Conservation (phyloP, 1,140 invertebrate species). For the Hylaeus anthracinus region DNA sequence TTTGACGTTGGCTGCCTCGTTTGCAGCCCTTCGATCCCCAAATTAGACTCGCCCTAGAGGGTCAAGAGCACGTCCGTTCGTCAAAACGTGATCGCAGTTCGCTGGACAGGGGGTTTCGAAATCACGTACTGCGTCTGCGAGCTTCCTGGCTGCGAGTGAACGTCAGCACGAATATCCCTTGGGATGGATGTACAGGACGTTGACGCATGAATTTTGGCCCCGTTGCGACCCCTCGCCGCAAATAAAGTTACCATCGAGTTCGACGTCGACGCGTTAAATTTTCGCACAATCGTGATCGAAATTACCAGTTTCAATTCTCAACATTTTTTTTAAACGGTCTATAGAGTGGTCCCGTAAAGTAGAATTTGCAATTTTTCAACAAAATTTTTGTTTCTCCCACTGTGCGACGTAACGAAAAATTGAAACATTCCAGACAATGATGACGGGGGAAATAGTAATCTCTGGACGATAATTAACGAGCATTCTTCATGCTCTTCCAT, state of each 20-base stretch:
- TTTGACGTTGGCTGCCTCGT: not conserved
- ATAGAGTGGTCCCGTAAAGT: no score
- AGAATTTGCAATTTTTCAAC: no score
- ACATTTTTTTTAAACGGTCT: no score
- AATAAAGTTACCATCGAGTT: conserved; percentile 6
- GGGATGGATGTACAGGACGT: conserved; percentile 24
- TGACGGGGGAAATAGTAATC: not conserved
- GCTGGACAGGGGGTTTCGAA: conserved; percentile 2
- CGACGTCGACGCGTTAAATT: not conserved
- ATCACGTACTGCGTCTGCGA: conserved; percentile 23
- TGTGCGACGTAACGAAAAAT: no score
- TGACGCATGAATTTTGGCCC: conserved; percentile 28
- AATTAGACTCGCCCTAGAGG: not conserved
- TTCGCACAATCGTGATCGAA: no score
- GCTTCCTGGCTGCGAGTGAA: not conserved
- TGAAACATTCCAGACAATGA: not conserved
- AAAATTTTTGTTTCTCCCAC: no score
- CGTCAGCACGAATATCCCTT: conserved; percentile 15
- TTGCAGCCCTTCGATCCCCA: not conserved
- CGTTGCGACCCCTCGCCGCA: not conserved
- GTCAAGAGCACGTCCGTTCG: conserved; percentile 28
- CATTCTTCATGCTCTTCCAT: conserved; percentile 8
- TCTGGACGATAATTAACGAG: conserved; percentile 34
- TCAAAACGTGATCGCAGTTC: conserved; percentile 23
- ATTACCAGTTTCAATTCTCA: no score